Evolutionary conservation across 2,113 vertebrate genomes (phyloP), one percentile per base, ranked within the genome.

Genomic region (cat (Felis catus)): DNA sequence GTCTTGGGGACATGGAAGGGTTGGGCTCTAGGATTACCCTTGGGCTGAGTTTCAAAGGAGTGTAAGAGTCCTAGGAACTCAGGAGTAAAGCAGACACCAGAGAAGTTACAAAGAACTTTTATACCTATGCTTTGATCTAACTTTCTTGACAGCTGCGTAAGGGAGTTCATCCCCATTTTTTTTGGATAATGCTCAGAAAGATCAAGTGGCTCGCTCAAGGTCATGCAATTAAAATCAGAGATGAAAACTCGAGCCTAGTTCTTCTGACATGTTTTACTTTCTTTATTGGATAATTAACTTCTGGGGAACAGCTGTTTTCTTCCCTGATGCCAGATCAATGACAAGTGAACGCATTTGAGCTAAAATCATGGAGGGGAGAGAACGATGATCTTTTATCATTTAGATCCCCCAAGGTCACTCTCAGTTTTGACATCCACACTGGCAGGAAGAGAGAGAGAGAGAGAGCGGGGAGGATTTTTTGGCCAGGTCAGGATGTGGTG

Each of bases 1-100:
- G 1, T 13, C 9, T 4, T 5, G 5, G 51, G 31, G 23, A 51
- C 1, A 4, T 0, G 4, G 23, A 14, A 12, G 5, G 8, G 2
- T 0, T 16, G n/a, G 23, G 7, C 11, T 89, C 89, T 5, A 48
- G 3, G 51, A 65, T n/a, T 39, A 29, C 2, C 29, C 66, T 21
- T 9, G n/a, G 45, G 14, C 41, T 96, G 36, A 51, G 48, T 48
- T 87, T 39, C 31, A 29, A 70, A 94, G 58, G 29, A 19, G 9
- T 29, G 1, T 12, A 15, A 76, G 13, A 25, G 14, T 21, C 15
- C 16, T 1, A 23, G 53, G 39, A 63, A 27, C 76, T 21, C 58
- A 48, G 31, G 53, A 66, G 31, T 76, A 80, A n/a, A 65, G 27
- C 21, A 53, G 68, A 83, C 19, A 78, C 8, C 65, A 15, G 15